Base-by-base conservation (phyloP, 2,113 vertebrate species). In the Sardina pilchardus region DNA sequence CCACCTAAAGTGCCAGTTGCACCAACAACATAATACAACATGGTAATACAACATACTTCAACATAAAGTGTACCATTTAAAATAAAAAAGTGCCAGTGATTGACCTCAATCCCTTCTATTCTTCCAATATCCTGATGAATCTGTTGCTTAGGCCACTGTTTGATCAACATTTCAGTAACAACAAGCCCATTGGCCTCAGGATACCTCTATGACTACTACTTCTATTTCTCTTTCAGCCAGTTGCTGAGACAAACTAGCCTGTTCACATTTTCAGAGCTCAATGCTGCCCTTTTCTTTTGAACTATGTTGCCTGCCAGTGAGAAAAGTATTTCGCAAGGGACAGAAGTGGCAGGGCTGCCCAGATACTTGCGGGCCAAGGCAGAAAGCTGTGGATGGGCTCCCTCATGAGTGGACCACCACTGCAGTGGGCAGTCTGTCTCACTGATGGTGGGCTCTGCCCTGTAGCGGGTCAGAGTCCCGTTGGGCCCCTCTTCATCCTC, bases 221-320 rank as follows among this genome's bases (percentile, higher is more conserved):
- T 39, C 48, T 50, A 53, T 12, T 83, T 44, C 84, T 85, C 63
- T 34, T 85, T 85, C 21, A 81, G 45, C 84, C 84, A 85, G 45
- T 85, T 81, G 78, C 84, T 81, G 1, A 81, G 84, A 81, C 81
- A 85, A 30, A 88, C 81, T 80, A 85, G 84, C 63, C 12, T 81
- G 44, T 88, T 80, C 5, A 88, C 85, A 88, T 88, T 88, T 82
- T 88, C 85, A 84, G 82, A 88, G 26, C 12, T 42, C 75, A 88
- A 82, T 14, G 87, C 84, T 63, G 85, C 71, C 42, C 85, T 84
- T 39, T 84, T 88, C 67, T 86, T 88, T 59, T 82, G 80, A 10
- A 88, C 81, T 19, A 86, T 86, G 85, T 85, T 44, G 36, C 85
- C 88, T 26, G 88, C 85, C 81, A 89, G 30, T 50, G 88, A 87